Evolutionary conservation across 2,888 invertebrate species (phyloP).

Genomic region (Diogma glabrata): DNA sequence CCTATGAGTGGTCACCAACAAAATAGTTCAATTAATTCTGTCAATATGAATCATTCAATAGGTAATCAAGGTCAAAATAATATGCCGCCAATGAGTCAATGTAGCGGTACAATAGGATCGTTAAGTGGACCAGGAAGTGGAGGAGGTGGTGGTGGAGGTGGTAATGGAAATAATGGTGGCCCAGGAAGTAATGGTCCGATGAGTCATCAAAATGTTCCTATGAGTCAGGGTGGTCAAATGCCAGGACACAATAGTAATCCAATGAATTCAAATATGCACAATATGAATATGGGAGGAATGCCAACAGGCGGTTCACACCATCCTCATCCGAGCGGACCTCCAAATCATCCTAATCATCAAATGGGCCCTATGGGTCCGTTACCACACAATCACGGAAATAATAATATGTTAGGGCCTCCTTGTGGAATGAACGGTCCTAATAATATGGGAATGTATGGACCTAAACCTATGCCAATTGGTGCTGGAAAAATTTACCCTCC

Average conservation of each 20-base stretch:
- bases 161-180: slow-evolving; percentile 23
- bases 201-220: slow-evolving; percentile 37
- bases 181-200: slow-evolving; percentile 24
- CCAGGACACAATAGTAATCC: slow-evolving; percentile 21
- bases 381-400: slow-evolving; percentile 17
- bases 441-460: slow-evolving; percentile 38
- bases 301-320: slow-evolving; percentile 20
- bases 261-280: slow-evolving; percentile 18
- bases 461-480: slow-evolving; percentile 84
- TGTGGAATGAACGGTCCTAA: slow-evolving; percentile 10
- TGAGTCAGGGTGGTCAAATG: slow-evolving; percentile 21
- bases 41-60: slow-evolving; percentile 28
- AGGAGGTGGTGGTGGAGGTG: slow-evolving; percentile 22
- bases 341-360: slow-evolving; percentile 18
- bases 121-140: slow-evolving; percentile 26
- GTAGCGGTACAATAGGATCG: slow-evolving; percentile 35
- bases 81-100: slow-evolving; percentile 15
- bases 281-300: slow-evolving; percentile 15
- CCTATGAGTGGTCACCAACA: slow-evolving; percentile 41
- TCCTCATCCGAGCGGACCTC: slow-evolving; percentile 8
- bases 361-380: slow-evolving; percentile 43
- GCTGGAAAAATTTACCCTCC: slow-evolving; percentile 86
- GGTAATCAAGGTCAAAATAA: slow-evolving; percentile 20
- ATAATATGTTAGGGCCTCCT: slow-evolving; percentile 7
- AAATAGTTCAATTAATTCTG: slow-evolving; percentile 33